Conservation (phyloP, 1,140 invertebrate genomes). For the Rhagoletis zephyria region DNA sequence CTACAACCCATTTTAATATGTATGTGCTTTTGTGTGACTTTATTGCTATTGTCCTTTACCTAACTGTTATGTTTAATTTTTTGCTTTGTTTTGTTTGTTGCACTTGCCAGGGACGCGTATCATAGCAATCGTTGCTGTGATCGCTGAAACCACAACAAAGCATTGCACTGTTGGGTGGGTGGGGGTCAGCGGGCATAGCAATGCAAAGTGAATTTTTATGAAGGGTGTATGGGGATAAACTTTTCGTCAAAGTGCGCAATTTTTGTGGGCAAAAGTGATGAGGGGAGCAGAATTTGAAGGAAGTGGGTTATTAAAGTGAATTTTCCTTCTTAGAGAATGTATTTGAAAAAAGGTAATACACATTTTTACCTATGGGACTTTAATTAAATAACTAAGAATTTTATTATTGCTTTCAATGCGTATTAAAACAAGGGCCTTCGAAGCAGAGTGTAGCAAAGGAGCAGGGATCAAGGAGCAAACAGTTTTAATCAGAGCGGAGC, state of each 20-base stretch:
- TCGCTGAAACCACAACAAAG: conserved; percentile 30
- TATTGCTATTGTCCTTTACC: conserved; percentile 15
- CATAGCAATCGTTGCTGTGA: conserved; percentile 49
- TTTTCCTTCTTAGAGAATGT: too few species aligned
- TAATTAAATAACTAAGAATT: too few species aligned
- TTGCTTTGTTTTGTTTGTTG: conserved; percentile 47
- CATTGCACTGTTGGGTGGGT: not conserved
- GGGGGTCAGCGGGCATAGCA: not conserved
- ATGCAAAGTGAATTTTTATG: not conserved
- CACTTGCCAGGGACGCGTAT: conserved; percentile 13
- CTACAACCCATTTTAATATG: conserved; percentile 6
- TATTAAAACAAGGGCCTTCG: too few species aligned
- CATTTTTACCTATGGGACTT: too few species aligned
- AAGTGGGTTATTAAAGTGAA: too few species aligned
- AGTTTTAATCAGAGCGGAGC: too few species aligned
- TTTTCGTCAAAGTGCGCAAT: not conserved
- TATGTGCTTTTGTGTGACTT: not conserved
- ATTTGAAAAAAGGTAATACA: too few species aligned
- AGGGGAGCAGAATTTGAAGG: too few species aligned
- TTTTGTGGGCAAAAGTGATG: too few species aligned
- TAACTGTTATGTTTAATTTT: not conserved
- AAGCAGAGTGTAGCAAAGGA: too few species aligned
- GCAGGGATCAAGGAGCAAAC: too few species aligned
- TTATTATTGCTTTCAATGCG: too few species aligned
- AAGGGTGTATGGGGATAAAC: not conserved